Evolutionary conservation across 2,113 vertebrate genomes (phyloP), one percentile per base, ranked within the genome.

Genomic region (Petromus typicus): DNA sequence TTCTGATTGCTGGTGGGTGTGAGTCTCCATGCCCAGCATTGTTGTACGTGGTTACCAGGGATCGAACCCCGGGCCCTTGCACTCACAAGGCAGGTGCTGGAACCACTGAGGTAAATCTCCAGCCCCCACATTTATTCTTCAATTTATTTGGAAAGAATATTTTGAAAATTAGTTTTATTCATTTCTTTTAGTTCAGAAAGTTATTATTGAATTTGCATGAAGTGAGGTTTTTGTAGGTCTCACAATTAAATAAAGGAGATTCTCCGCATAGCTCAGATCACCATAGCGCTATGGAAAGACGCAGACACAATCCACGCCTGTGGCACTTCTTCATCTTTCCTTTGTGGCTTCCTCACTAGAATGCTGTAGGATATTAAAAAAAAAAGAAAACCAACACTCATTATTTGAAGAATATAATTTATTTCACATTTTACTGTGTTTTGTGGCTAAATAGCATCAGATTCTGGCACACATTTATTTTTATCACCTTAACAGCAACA

Each of bases 361-460:
- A 86, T 27, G 7, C 18, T 71, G 37, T 32, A 89, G 34, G 20
- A 76, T 75, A 64, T 80, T 93, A 95, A 89, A 85, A 48, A 4
- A 90, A 81, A 96, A n/a, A 90, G 43, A 97, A 97, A 94, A 11
- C 20, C 81, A 96, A 48, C 18, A 88, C 23, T 89, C 27, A 43
- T 84, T 80, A 63, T 93, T 87, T 93, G 57, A 93, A 97, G 48
- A 82, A 88, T 82, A 90, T 90, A 10, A 6, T 96, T 98, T 97
- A 96, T 96, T 97, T 97, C 43, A 90, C 22, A 89, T 93, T 78
- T 94, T 91, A 40, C 3, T 88, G 17, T 91, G 4, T 37, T 90
- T 91, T 75, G 0, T 20, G 27, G 45, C 16, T 92, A 87, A 91
- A 37, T 51, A 87, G 75, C 73, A 93, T 82, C 25, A 79, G 89